These are phyloP conservation scores for Pelmatolapia mariae DNA, from an alignment of 2,113 vertebrate species.

Conservation along the genomic window DNA sequence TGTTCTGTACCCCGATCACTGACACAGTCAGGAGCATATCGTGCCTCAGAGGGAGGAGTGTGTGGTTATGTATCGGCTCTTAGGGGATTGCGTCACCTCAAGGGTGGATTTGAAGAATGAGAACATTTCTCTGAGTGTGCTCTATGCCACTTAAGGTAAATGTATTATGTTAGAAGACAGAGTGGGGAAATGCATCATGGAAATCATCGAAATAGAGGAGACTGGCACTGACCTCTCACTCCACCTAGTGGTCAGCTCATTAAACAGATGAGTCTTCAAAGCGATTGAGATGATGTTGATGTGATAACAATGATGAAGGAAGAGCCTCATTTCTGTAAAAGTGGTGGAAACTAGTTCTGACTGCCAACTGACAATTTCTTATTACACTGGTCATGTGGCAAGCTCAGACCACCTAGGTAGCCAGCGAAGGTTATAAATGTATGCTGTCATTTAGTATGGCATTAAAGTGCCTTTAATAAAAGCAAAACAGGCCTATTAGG, in stretches of 20 bases:
- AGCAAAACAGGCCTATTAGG: background rate
- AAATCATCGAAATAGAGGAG: background rate
- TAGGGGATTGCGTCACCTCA: background rate
- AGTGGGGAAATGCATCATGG: background rate
- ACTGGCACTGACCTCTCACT: constrained; percentile 55
- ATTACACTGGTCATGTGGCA: background rate
- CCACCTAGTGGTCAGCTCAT: constrained; percentile 66
- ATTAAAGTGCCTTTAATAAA: background rate
- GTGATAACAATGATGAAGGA: background rate
- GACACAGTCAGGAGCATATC: background rate
- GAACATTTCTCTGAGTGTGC: background rate
- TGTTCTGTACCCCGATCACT: background rate
- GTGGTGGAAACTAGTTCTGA: background rate
- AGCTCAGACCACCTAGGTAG: background rate
- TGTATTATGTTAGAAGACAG: background rate
- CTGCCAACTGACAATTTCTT: background rate
- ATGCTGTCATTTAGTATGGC: background rate
- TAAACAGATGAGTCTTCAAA: background rate
- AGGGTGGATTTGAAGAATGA: background rate
- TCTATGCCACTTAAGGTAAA: background rate
- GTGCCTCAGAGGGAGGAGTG: background rate
- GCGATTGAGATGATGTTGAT: background rate
- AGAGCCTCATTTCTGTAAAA: background rate
- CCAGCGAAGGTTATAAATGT: background rate
- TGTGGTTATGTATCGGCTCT: background rate